phyloP scores from a whole-genome alignment of 2,888 invertebrate genomes.

The Hesperia comma region DNA sequence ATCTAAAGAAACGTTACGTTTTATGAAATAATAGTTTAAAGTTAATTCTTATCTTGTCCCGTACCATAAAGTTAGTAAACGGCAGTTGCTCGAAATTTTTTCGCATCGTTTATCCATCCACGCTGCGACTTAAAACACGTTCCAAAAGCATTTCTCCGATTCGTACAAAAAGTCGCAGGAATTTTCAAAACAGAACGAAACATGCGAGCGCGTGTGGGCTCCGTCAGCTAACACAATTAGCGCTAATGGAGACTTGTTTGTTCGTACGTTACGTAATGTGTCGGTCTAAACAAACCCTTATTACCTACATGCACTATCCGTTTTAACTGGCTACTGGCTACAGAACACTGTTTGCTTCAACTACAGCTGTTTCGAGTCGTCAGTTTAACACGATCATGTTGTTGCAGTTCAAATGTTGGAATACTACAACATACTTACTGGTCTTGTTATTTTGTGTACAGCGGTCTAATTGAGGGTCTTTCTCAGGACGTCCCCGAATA shows the following conservation, averaged over 20 bases:
- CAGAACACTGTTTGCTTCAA: slow-evolving; percentile 1
- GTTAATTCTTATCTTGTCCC: too few species aligned
- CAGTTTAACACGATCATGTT: background rate
- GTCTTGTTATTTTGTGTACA: too few species aligned
- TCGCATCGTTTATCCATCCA: too few species aligned
- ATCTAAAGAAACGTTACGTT: too few species aligned
- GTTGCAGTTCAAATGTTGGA: background rate
- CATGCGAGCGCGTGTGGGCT: slow-evolving; percentile 33
- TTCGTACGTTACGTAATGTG: slow-evolving; percentile 43
- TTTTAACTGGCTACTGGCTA: background rate
- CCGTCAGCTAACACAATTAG: slow-evolving; percentile 61
- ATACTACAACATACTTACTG: too few species aligned
- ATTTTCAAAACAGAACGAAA: slow-evolving; percentile 13
- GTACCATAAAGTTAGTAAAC: too few species aligned
- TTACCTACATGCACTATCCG: slow-evolving; percentile 27
- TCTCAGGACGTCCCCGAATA: too few species aligned
- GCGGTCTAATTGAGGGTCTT: too few species aligned
- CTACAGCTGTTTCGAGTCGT: background rate
- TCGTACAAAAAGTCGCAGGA: slow-evolving; percentile 1
- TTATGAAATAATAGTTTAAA: too few species aligned
- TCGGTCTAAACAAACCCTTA: slow-evolving; percentile 26
- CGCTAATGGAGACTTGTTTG: slow-evolving; percentile 66
- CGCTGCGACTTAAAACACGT: background rate
- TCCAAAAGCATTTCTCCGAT: background rate
- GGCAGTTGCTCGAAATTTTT: too few species aligned